Evolutionary conservation across 2,888 invertebrate genomes (phyloP), one percentile per base, ranked within the genome.

Genomic region (Drosophila barbarae): DNA sequence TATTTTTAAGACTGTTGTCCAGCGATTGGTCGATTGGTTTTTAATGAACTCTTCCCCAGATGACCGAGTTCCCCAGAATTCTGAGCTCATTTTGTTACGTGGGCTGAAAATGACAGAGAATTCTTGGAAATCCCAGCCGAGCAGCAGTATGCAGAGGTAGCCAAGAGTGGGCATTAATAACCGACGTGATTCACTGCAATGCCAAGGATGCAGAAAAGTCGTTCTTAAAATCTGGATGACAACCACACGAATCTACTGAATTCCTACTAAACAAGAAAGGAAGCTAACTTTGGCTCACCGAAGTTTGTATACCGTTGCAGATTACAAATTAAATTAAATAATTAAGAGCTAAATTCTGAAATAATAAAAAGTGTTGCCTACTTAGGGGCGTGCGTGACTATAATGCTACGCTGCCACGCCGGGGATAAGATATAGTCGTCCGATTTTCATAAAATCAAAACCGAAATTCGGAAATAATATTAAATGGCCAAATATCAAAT

Each of bases 71-170:
- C 77, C 35, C 44, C 52, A 54, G 77, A 81, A 81, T 69, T 81
- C 60, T 52, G 64, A 70, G 71, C 73, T 77, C 76, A 75, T 80
- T 75, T 73, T 77, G 72, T 75, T 73, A 65, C 73, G 73, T 75
- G 77, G 77, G 67, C 44, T 71, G 75, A 36, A 52, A 61, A 39
- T 64, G 51, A 36, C 30, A 21, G 66, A 66, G 63, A 52, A 46
- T 81, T 76, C 82, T 71, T 30, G 68, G 76, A 78, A 81, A 67
- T 68, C 67, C 15, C n/a, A 30, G 26, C 36, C 26, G 18, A 56
- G 21, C 30, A 15, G 23, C 42, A 12, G 34, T 28, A 15, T 58
- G 18, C 54, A 36, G 30, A 23, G 21, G 34, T 26, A 34, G 10
- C 15, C 28, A 35, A 28, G 26, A 54, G 41, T 18, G 41, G 35